These are phyloP conservation scores for Hydropsyche betteni DNA, from an alignment of 2,888 invertebrate species.

Conservation along the genomic window DNA sequence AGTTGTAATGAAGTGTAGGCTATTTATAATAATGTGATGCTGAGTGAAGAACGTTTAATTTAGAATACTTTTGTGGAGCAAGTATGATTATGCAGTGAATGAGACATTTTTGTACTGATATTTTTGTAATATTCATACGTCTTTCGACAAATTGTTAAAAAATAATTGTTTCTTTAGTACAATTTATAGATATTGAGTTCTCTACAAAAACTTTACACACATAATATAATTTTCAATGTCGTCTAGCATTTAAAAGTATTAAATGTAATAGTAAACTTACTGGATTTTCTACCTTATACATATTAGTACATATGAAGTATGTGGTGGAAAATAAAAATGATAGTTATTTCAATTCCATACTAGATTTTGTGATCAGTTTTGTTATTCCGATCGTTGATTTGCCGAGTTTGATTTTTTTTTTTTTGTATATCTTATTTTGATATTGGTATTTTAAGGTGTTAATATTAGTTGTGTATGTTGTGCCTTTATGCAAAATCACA, in stretches of 20 bases:
- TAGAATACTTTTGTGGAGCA: neutral
- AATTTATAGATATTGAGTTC: too few species aligned
- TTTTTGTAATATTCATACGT: slow-evolving; percentile 17
- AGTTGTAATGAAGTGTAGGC: slow-evolving; percentile 17
- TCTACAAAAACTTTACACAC: too few species aligned
- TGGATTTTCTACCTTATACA: too few species aligned
- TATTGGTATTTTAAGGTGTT: slow-evolving; percentile 1
- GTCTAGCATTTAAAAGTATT: too few species aligned
- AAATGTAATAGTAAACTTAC: too few species aligned
- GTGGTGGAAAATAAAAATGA: too few species aligned
- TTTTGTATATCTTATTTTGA: neutral
- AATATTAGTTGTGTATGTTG: slow-evolving; percentile 24
- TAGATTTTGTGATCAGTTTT: too few species aligned
- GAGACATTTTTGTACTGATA: slow-evolving; percentile 11
- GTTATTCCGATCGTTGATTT: neutral
- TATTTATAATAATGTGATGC: slow-evolving; percentile 14
- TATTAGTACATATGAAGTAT: too few species aligned
- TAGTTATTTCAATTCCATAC: too few species aligned
- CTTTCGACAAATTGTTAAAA: too few species aligned
- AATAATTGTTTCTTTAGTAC: too few species aligned
- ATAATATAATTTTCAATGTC: too few species aligned
- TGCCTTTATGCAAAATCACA: slow-evolving; percentile 22
- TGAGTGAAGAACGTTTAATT: slow-evolving; percentile 1
- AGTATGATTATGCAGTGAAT: slow-evolving; percentile 7
- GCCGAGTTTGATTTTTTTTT: neutral